Base-by-base conservation (phyloP, 2,797 vertebrate genomes). In the Spizella passerina region DNA sequence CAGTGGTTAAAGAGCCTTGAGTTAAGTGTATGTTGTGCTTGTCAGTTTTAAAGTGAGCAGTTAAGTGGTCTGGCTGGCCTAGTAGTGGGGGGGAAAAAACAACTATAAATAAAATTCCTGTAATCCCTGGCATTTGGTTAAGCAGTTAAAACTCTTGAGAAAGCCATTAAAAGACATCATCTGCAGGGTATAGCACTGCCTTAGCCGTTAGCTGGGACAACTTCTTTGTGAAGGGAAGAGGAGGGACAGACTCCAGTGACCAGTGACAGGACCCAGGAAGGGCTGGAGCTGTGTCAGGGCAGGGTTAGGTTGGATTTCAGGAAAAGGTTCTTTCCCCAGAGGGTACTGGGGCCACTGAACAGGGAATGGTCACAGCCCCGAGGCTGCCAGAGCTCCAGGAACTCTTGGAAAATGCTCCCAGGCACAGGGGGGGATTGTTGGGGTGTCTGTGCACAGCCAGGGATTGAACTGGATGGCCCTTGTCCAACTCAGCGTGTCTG, bases 341-440 rank as follows among this genome's bases (percentile, higher is more conserved):
- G 26, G 30, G 30, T 53, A 3, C 2, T 6, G 6, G 7, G 16
- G 44, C 7, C 30, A 19, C 64, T 53, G 69, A 0, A 0, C 34
- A 23, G 36, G 63, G n/a, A n/a, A 27, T 29, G 22, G 61, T 0
- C 36, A 18, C 6, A 0, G 23, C 36, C 10, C 27, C 23, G 4
- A 8, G 55, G 39, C 43, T 32, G 36, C 15, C 63, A 44, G 27
- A 50, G 49, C 36, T 44, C 27, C 13, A 26, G 71, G 43, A 50
- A 9, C 0, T 0, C 23, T 63, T 56, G 23, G 20, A 6, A 14
- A 49, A 4, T 0, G 1, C 11, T 82, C 36, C 4, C 15, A n/a
- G 17, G 14, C 3, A 32, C n/a, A 9, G 29, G n/a, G 3, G 26
- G 56, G 20, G 38, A 50, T 69, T 44, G 49, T 5, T 22, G 79